Evolutionary conservation across 2,113 vertebrate genomes (phyloP), one percentile per base, ranked within the genome.

Genomic region (Anseranas semipalmata): DNA sequence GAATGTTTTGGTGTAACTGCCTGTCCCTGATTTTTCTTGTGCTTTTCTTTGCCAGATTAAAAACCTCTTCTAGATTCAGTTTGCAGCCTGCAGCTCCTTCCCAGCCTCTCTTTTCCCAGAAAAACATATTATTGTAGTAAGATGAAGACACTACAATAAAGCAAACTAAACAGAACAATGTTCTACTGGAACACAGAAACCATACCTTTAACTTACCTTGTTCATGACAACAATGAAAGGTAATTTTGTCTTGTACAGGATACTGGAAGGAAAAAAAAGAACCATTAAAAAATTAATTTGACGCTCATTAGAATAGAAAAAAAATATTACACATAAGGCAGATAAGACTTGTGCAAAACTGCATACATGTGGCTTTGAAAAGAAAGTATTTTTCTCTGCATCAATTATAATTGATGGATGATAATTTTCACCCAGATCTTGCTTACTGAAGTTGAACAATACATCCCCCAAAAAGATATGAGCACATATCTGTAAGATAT

Each of bases 161-260:
- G 45, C 35, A 71, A 86, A 16, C 21, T 17, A 39, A 89, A 66
- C 27, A 70, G 52, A 82, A 71, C 39, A 50, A 70, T 4, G 7
- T 66, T 70, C 58, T 39, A 7, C 19, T 7, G 56, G 16, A 27
- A 91, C 35, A 48, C 0, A 32, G 62, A 86, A 82, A 48, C 14
- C 35, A n/a, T 6, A 94, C 52, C 33, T 70, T 80, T 67, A 35
- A 96, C 98, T 98, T 97, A 99, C 99, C 98, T 99, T 99, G 97
- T 99, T 99, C 99, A 99, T 99, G 92, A 97, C 99, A 8, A 99
- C 98, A 55, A 99, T 99, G 97, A 99, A 99, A 86, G 99, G 99
- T 35, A 99, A 98, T 95, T 99, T 99, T 72, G 99, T 99, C 98
- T 99, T 99, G 95, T 99, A 99, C 85, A 99, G 98, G 95, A 99